Percentiles rank a stretch among this genome's conserved stretches.
These are phyloP conservation scores for Leptopilina syphax DNA, from an alignment of 2,888 invertebrate genomes.

Conservation along the genomic window DNA sequence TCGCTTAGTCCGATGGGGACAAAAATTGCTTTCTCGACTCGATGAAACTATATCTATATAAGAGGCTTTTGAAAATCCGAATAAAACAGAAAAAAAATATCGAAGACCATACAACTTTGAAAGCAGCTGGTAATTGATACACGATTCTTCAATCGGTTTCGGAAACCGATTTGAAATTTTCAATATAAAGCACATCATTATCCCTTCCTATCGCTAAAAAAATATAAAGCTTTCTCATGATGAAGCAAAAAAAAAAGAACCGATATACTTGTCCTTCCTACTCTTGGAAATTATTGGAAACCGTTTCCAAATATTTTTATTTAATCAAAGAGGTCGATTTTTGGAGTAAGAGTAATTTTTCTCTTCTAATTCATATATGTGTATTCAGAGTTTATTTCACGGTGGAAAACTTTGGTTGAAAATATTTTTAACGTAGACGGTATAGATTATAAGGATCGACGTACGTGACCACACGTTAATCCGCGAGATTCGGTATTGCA, in stretches of 20 bases:
- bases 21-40: constrained; percentile 23
- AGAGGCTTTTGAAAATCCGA: constrained; percentile 29
- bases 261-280: not conserved
- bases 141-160: constrained; percentile 26
- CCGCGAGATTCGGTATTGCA: constrained; percentile 56
- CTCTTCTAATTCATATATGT: no score
- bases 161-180: constrained; percentile 3
- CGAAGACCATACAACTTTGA: constrained; percentile 11
- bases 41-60: not conserved
- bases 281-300: no score
- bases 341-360: no score
- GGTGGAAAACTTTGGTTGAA: not conserved
- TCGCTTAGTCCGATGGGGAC: constrained; percentile 31
- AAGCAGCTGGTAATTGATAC: constrained; percentile 32
- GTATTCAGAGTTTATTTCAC: no score
- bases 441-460: constrained; percentile 37
- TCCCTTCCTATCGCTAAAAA: no score
- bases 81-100: not conserved
- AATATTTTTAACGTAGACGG: constrained; percentile 6
- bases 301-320: no score
- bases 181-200: not conserved
- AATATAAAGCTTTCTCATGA: constrained; percentile 3
- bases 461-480: constrained; percentile 58
- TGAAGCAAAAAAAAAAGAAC: constrained; percentile 4
- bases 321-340: no score